These are phyloP conservation scores for Flabesymbios commensalis DNA, from an alignment of 2,888 invertebrate genomes.

Conservation along the genomic window DNA sequence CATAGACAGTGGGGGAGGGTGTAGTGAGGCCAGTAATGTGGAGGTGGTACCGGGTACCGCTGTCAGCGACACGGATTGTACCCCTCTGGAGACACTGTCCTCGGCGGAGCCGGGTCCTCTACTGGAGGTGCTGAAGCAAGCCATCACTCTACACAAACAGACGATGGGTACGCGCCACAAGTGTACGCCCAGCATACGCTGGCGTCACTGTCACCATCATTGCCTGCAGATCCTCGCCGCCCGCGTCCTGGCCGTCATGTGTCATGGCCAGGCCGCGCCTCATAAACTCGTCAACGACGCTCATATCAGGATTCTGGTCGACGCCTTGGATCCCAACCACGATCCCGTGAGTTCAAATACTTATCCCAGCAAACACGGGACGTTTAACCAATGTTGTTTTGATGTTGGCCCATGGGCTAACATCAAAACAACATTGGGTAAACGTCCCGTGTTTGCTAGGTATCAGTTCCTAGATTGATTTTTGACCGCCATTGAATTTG, in stretches of 20 bases:
- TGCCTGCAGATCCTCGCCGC: slow-evolving; percentile 69
- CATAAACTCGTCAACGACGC: slow-evolving; percentile 66
- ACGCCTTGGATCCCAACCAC: slow-evolving; percentile 69
- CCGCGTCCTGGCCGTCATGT: slow-evolving; percentile 68
- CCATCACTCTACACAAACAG: slow-evolving; percentile 69
- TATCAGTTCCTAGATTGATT: too few species aligned
- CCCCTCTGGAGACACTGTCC: slow-evolving; percentile 53
- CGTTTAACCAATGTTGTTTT: too few species aligned
- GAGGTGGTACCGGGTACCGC: neutral
- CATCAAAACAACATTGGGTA: too few species aligned
- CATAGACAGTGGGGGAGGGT: slow-evolving; percentile 1
- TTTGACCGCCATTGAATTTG: too few species aligned
- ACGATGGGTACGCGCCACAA: slow-evolving; percentile 67
- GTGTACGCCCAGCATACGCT: slow-evolving; percentile 68
- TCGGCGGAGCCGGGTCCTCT: slow-evolving; percentile 64
- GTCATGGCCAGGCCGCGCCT: slow-evolving; percentile 66
- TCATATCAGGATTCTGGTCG: slow-evolving; percentile 67
- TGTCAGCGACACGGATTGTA: slow-evolving; percentile 13
- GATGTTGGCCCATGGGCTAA: too few species aligned
- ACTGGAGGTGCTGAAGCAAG: slow-evolving; percentile 67
- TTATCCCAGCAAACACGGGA: too few species aligned
- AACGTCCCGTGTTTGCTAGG: too few species aligned
- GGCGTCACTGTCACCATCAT: slow-evolving; percentile 68
- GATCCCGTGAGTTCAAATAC: slow-evolving; percentile 68
- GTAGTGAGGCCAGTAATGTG: neutral